Evolutionary conservation across 2,113 vertebrate genomes (phyloP), one percentile per base, ranked within the genome.

Genomic region (Heptranchias perlo): DNA sequence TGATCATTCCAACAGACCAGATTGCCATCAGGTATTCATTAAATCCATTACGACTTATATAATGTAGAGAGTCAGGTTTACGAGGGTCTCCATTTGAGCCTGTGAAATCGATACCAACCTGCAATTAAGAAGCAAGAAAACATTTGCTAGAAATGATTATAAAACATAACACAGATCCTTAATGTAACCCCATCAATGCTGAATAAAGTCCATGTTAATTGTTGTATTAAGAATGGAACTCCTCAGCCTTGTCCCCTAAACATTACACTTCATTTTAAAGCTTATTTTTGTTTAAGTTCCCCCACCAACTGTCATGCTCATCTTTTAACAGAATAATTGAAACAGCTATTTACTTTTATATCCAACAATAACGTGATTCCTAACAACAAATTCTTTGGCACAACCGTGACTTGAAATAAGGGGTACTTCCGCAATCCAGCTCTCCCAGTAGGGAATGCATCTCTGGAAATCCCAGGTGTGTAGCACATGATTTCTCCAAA

Each of bases 21-120:
- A 99, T 98, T 23, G 99, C 99, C 78, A 98, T 98, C 86, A 99
- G 97, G 97, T 99, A 99, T 96, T 99, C 99, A 76, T 99, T 99
- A 49, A 99, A 98, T 10, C 99, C 99, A 96, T 98, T 98, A 62
- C 99, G 99, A 94, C 98, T 99, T 96, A 99, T 99, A 97, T 98
- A 99, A 97, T 99, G 99, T 92, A 99, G 98, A 52, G 99, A 99
- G 92, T 99, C 97, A 0, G 99, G 98, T 96, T 98, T 98, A 0
- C 96, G 97, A 84, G 99, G 99, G 94, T 99, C 98, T 25, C 99
- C 99, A 28, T 99, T 99, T 96, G 99, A 99, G 96, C 99, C 99
- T 0, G 99, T 99, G 96, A 99, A 99, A 97, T 99, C 99, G 52
- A 99, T 97, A 0, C 98, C 99, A 96, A 99, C 99, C 99, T 99